These are phyloP conservation scores for Mormyrus hasselquistii DNA, from an alignment of 2,797 vertebrate species.

Conservation along the genomic window DNA sequence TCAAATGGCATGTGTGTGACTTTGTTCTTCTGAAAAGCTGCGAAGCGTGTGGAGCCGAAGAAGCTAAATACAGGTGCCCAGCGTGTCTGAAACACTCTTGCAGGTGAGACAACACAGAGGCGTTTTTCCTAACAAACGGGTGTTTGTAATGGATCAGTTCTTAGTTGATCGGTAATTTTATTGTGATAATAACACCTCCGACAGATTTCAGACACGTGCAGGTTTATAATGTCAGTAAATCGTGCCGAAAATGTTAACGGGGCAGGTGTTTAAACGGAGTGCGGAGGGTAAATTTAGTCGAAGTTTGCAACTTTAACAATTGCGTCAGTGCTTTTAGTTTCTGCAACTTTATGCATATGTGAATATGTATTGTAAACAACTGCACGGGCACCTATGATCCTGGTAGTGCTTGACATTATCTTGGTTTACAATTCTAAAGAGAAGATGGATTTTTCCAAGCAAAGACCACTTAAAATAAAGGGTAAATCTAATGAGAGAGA, in stretches of 20 bases:
- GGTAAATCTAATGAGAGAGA: neutral
- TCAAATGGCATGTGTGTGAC: neutral
- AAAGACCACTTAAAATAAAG: neutral
- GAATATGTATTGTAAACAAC: neutral
- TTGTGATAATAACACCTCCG: neutral
- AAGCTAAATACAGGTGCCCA: conserved; percentile 85
- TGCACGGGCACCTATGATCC: neutral
- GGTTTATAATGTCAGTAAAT: neutral
- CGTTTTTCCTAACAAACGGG: neutral
- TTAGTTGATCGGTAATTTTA: neutral
- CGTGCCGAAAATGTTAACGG: neutral
- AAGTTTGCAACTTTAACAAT: neutral
- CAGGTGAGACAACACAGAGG: conserved; percentile 63
- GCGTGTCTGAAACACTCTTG: conserved; percentile 78
- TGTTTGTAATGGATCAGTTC: neutral
- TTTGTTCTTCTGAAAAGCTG: conserved; percentile 61
- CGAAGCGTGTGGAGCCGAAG: conserved; percentile 71
- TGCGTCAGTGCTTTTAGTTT: neutral
- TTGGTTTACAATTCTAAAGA: neutral
- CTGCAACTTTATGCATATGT: neutral
- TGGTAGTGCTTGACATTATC: neutral
- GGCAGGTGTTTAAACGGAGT: neutral
- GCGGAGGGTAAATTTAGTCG: neutral
- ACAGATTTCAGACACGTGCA: neutral
- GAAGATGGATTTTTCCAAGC: neutral